Base-by-base conservation (phyloP, 2,888 invertebrate species). In the Callinectes sapidus region DNA sequence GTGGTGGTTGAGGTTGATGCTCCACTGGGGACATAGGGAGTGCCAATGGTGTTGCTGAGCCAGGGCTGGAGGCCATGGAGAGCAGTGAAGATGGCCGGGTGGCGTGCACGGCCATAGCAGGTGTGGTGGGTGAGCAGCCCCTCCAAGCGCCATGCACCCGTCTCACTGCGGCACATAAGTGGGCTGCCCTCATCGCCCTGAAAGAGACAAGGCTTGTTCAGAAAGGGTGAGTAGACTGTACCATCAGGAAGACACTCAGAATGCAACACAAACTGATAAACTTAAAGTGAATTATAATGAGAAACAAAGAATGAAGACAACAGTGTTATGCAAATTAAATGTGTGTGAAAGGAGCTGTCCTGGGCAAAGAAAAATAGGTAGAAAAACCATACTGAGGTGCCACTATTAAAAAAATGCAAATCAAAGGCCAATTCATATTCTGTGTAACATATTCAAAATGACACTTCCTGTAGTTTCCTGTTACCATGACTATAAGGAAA, bases 171-270 rank as follows among this genome's bases (percentile, higher is more conserved):
- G 95, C 97, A 97, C 96, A 97, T 97, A 92, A 97, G 95, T 16
- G 97, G 97, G 35, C 97, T 97, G n/a, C 97, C 97, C 95, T 97
- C 97, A 95, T 97, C 97, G 95, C 97, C 97, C 97, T 97, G 95
- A 90, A 96, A 96, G 94, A 92, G 32, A 87, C 8, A 48, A 48
- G 23, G 23, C 61, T 61, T 10, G 61, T 10, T 61, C 48, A 61
- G 61, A 5, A 18, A 61, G 13, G 23, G 3, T 61, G 23, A 3
- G 23, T 5, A 61, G 18, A 61, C 61, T 61, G 61, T 23, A 61
- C 28, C 28, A 71, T 71, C 23, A 23, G 28, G 10, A 18, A 71
- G 6, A 71, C 23, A 71, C 8, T n/a, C 8, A 28, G 71, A 71
- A 71, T 71, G 10, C 18, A 61, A 18, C 16, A 61, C 61, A 61